These are phyloP conservation scores for Apolygus lucorum DNA, from an alignment of 1,140 invertebrate genomes.

Conservation along the genomic window DNA sequence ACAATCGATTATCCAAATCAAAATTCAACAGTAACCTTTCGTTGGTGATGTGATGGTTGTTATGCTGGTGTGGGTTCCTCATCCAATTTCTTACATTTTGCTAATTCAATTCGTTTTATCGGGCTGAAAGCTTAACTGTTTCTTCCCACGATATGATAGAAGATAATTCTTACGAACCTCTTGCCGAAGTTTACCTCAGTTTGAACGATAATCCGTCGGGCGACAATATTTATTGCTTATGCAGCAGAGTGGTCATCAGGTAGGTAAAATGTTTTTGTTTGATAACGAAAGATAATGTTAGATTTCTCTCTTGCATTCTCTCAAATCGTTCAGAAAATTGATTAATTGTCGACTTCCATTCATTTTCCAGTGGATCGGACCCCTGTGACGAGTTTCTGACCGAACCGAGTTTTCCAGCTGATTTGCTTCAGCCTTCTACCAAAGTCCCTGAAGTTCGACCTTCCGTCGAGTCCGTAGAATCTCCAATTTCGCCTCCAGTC, in stretches of 20 bases:
- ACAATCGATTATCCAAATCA: no score
- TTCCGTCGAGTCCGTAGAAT: constrained; percentile 30
- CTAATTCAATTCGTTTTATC: no score
- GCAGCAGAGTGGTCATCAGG: constrained; percentile 33
- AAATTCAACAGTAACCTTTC: no score
- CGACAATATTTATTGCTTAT: constrained; percentile 33
- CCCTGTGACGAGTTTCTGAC: not conserved
- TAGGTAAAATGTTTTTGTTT: constrained; percentile 19
- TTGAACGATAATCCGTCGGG: constrained; percentile 24
- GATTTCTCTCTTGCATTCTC: no score
- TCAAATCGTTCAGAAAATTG: no score
- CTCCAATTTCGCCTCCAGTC: constrained; percentile 20
- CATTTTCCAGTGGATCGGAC: constrained; percentile 9
- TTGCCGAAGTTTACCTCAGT: constrained; percentile 33
- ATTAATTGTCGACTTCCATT: no score
- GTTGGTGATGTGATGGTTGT: no score
- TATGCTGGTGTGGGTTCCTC: no score
- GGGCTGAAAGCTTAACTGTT: no score
- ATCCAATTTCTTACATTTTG: no score
- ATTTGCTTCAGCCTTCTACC: not conserved
- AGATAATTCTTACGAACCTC: constrained; percentile 32
- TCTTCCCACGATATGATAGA: no score
- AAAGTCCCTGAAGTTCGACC: constrained; percentile 25
- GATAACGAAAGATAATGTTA: no score
- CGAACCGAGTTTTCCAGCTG: not conserved